phyloP scores from a whole-genome alignment of 2,113 vertebrate genomes.

The Scartelaos histophorus region DNA sequence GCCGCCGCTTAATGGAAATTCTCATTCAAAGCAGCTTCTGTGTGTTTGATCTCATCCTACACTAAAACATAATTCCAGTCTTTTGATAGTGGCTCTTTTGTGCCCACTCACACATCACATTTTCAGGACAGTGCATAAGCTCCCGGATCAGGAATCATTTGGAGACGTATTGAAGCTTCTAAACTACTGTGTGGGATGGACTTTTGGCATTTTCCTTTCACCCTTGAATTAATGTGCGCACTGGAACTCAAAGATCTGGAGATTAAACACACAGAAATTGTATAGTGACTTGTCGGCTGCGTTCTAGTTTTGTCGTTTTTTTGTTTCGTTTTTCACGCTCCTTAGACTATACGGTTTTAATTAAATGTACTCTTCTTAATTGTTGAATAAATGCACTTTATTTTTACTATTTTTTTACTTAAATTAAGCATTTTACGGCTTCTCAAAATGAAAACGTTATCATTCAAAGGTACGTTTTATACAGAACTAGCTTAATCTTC shows the following conservation, averaged over 20 bases:
- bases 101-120: slow-evolving; percentile 2
- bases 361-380: too few species aligned
- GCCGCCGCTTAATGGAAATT: not conserved
- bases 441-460: too few species aligned
- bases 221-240: not conserved
- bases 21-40: not conserved
- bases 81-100: not conserved
- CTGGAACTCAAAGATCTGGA: not conserved
- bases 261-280: too few species aligned
- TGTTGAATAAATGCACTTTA: too few species aligned
- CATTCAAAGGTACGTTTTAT: too few species aligned
- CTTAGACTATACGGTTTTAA: too few species aligned
- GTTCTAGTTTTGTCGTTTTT: too few species aligned
- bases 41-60: not conserved
- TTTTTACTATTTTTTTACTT: too few species aligned
- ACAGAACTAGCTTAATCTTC: too few species aligned
- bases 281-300: too few species aligned
- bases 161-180: not conserved
- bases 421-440: too few species aligned
- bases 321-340: too few species aligned
- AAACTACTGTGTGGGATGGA: not conserved
- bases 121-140: not conserved
- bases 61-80: slow-evolving; percentile 2
- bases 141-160: not conserved
- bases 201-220: not conserved